Evolutionary conservation across 2,113 vertebrate genomes (phyloP).

Genomic region (Corydoras maculifer): DNA sequence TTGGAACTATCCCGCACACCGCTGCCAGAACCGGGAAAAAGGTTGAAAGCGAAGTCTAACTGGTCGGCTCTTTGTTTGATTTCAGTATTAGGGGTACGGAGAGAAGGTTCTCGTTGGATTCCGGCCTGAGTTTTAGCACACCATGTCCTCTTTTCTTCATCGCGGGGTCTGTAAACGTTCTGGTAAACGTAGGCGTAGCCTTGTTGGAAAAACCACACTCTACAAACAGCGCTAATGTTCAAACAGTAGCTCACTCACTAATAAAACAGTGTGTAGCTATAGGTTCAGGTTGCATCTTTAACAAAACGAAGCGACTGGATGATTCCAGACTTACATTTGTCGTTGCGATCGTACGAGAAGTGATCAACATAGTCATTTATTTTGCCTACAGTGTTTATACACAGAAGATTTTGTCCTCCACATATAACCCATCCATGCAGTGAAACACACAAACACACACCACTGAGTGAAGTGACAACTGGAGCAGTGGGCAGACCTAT

Average conservation of each 20-base stretch:
- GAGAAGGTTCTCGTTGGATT: slow-evolving; percentile 31
- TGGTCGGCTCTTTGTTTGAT: slow-evolving; percentile 38
- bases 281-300: no score
- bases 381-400: no score
- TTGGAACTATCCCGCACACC: slow-evolving; percentile 25
- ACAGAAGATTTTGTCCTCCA: no score
- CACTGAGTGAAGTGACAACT: no score
- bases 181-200: slow-evolving; percentile 26
- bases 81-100: slow-evolving; percentile 33
- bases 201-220: slow-evolving; percentile 19
- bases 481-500: no score
- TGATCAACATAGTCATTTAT: no score
- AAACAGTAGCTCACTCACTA: background rate
- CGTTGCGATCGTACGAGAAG: no score
- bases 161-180: slow-evolving; percentile 3
- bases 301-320: background rate
- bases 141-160: background rate
- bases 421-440: no score
- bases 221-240: slow-evolving; percentile 4
- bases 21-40: slow-evolving; percentile 39
- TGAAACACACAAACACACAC: no score
- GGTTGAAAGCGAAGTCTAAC: slow-evolving; percentile 39
- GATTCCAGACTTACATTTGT: no score
- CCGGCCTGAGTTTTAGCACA: slow-evolving; percentile 25
- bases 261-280: background rate